These are phyloP conservation scores for Drosophila malerkotliana DNA, from an alignment of 1,140 invertebrate species.

Conservation along the genomic window DNA sequence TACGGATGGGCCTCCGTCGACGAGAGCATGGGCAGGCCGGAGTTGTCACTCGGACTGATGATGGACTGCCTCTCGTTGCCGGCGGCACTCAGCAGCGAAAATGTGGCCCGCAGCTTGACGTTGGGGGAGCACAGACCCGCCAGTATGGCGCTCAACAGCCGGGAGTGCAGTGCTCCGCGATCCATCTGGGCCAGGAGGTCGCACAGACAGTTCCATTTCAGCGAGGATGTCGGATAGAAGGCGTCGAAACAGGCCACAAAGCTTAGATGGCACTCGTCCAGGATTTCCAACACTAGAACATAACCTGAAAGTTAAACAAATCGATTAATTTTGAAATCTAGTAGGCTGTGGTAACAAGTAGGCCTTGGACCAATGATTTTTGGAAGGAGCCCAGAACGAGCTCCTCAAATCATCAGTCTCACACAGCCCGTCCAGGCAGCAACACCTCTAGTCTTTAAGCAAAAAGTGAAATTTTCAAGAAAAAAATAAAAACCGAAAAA, in stretches of 20 bases:
- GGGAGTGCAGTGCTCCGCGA: slow-evolving; percentile 85
- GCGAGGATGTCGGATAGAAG: slow-evolving; percentile 96
- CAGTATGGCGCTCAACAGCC: slow-evolving; percentile 91
- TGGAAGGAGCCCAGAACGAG: no score
- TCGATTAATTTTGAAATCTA: background rate
- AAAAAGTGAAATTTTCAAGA: no score
- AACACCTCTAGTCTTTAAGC: no score
- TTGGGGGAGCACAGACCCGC: slow-evolving; percentile 92
- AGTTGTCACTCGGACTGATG: slow-evolving; percentile 89
- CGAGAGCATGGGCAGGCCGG: slow-evolving; percentile 88
- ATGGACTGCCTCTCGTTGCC: slow-evolving; percentile 85
- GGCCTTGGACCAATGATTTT: no score
- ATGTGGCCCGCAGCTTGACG: slow-evolving; percentile 90
- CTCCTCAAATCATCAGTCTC: no score
- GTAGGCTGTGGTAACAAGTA: no score
- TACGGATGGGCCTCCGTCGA: slow-evolving; percentile 90
- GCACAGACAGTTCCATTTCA: slow-evolving; percentile 97
- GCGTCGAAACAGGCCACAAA: slow-evolving; percentile 97
- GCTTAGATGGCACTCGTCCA: slow-evolving; percentile 95
- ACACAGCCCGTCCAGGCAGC: no score
- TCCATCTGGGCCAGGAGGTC: slow-evolving; percentile 92
- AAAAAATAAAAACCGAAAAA: no score
- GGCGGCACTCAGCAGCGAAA: slow-evolving; percentile 87
- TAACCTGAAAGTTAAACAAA: slow-evolving; percentile 67
- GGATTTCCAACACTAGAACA: slow-evolving; percentile 88